Evolutionary conservation across 2,113 vertebrate species (phyloP), one percentile per base, ranked within the genome.

Genomic region (Ochotona princeps): DNA sequence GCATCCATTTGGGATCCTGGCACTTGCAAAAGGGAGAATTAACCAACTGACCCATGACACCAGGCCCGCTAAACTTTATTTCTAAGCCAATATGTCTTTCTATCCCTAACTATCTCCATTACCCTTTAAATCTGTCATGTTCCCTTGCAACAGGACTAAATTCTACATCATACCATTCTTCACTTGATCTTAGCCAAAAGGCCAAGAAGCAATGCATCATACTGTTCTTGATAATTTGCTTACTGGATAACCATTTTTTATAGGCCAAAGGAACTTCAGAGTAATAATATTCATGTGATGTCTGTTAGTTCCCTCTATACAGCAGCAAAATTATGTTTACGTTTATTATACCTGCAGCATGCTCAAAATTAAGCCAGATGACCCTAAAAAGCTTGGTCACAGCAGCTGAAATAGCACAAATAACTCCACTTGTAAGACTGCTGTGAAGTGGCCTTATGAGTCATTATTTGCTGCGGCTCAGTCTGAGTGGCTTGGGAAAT

Each of bases 321-420:
- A 85, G 80, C 15, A 76, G 57, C 30, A 47, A 90, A 87, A 32
- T 28, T 49, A 28, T n/a, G 49, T 74, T 75, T 85, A 85, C 79
- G 28, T 60, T 88, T 86, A 66, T 89, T 76, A 44, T n/a, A 28
- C 18, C 12, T 38, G 88, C 4, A 49, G 32, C 18, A 63, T 38
- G 25, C 54, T 93, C 70, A 87, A 72, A 94, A 79, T 80, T 72
- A 79, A 94, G 49, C 63, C 88, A 89, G 93, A 57, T 44, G 38
- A 69, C n/a, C 84, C 67, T 63, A 49, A 78, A 81, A 96, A 13
- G 5, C 23, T 83, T 83, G 87, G 69, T 81, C 38, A 80, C 86
- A 93, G 83, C 51, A 79, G 83, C 61, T 93, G 49, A 93, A 92
- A 92, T 8, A 60, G 72, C 76, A 89, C 30, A 89, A 93, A 92